These are phyloP conservation scores for Nothocercus nigrocapillus DNA, from an alignment of 2,113 vertebrate species.

Conservation along the genomic window DNA sequence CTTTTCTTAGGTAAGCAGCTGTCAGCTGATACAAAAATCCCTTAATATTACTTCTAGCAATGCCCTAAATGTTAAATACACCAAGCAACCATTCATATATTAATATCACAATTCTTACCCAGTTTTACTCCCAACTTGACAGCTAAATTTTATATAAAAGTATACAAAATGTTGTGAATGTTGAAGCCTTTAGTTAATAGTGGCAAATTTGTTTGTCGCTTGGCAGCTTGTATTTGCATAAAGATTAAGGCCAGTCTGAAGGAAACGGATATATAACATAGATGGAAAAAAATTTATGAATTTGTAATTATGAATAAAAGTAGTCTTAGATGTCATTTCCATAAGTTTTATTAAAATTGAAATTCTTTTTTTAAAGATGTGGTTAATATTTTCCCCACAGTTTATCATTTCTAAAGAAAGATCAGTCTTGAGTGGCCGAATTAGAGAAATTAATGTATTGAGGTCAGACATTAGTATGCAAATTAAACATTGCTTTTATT, in stretches of 20 bases:
- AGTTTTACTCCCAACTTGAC: neutral
- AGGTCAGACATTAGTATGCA: slow-evolving; percentile 60
- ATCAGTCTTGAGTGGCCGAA: slow-evolving; percentile 8
- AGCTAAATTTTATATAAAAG: neutral
- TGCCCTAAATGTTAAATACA: slow-evolving; percentile 41
- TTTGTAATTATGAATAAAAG: slow-evolving; percentile 36
- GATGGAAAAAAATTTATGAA: slow-evolving; percentile 51
- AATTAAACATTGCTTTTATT: slow-evolving; percentile 45
- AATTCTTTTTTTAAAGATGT: slow-evolving; percentile 35
- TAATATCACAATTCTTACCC: neutral
- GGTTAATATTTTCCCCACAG: slow-evolving; percentile 35
- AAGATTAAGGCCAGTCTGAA: slow-evolving; percentile 64
- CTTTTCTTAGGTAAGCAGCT: slow-evolving; percentile 57
- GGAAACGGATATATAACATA: slow-evolving; percentile 33
- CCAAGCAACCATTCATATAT: slow-evolving; percentile 13
- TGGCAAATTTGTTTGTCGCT: slow-evolving; percentile 63
- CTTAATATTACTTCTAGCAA: slow-evolving; percentile 52
- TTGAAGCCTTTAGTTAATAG: slow-evolving; percentile 60
- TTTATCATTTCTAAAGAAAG: slow-evolving; percentile 56
- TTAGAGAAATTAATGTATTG: slow-evolving; percentile 47
- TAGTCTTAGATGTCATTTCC: neutral
- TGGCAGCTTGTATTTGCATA: slow-evolving; percentile 67
- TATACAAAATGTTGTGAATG: slow-evolving; percentile 17
- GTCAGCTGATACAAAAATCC: slow-evolving; percentile 46
- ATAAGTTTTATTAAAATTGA: slow-evolving; percentile 57